phyloP scores from a whole-genome alignment of 2,113 vertebrate genomes.

The Notothenia coriiceps region DNA sequence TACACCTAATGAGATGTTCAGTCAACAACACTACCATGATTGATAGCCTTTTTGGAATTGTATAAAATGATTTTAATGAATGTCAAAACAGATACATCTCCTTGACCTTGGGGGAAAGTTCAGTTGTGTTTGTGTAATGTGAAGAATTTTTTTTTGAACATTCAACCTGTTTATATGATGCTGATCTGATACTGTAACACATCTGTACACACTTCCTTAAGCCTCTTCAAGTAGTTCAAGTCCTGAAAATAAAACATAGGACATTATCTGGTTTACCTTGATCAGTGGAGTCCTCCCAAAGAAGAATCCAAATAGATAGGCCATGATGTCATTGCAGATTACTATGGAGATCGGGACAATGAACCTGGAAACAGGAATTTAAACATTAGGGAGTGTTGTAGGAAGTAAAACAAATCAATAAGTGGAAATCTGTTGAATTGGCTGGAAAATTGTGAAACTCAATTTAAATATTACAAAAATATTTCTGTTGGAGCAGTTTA shows the following conservation, averaged over 20 bases:
- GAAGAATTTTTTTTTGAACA: too few relatives aligned
- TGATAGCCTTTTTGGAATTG: too few relatives aligned
- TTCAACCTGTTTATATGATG: too few relatives aligned
- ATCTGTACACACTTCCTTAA: neutral
- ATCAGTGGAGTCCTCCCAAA: constrained; percentile 98
- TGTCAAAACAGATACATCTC: too few relatives aligned
- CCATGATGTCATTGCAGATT: constrained; percentile 98
- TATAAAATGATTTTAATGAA: too few relatives aligned
- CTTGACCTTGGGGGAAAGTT: too few relatives aligned
- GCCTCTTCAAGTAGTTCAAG: neutral
- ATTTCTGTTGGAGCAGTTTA: neutral
- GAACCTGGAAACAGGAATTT: constrained; percentile 86
- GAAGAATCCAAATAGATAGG: constrained; percentile 98
- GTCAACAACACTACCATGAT: too few relatives aligned
- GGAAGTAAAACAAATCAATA: neutral
- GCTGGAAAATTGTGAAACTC: neutral
- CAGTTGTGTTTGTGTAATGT: too few relatives aligned
- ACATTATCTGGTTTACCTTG: constrained; percentile 84
- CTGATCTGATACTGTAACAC: too few relatives aligned
- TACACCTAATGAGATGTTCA: too few relatives aligned
- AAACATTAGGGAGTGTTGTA: neutral
- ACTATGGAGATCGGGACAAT: constrained; percentile 97
- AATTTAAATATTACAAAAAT: neutral
- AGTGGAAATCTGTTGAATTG: neutral
- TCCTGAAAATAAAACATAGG: neutral